Evolutionary conservation across 2,888 invertebrate genomes (phyloP).

Genomic region (Chloromyia formosa): DNA sequence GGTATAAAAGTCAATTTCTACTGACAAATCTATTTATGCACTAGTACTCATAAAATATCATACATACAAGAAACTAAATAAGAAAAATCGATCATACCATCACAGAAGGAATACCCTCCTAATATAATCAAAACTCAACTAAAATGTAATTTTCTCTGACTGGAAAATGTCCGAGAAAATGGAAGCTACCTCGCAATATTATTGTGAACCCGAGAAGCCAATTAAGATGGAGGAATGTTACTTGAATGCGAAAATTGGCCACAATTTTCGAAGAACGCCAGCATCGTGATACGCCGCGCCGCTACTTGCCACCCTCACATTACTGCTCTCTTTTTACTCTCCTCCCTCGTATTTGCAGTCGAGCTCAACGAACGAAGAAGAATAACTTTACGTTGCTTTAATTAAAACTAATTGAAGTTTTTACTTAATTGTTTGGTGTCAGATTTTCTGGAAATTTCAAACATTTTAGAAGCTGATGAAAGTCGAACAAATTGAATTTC

Average conservation of each 20-base stretch:
- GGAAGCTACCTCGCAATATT: background rate
- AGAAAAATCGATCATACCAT: too few relatives aligned
- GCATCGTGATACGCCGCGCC: background rate
- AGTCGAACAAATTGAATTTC: constrained; percentile 6
- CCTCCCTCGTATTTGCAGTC: background rate
- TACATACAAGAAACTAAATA: too few relatives aligned
- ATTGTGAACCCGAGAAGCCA: constrained; percentile 22
- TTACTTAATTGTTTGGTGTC: constrained; percentile 33
- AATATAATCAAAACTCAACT: background rate
- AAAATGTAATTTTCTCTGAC: background rate
- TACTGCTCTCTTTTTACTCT: background rate
- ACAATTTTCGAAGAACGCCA: background rate
- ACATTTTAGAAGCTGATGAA: constrained; percentile 5
- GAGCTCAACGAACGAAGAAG: background rate
- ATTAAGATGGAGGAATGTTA: constrained; percentile 20
- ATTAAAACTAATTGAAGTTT: constrained; percentile 39
- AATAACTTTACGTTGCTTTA: constrained; percentile 34
- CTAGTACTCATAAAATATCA: too few relatives aligned
- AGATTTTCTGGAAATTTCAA: constrained; percentile 26
- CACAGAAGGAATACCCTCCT: too few relatives aligned
- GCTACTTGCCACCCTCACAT: background rate
- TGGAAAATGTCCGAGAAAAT: background rate
- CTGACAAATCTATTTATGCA: too few relatives aligned
- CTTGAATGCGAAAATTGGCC: constrained; percentile 22
- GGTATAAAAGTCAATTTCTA: too few relatives aligned